Conservation (phyloP, 2,797 vertebrate genomes). For the Florisuga fusca region DNA sequence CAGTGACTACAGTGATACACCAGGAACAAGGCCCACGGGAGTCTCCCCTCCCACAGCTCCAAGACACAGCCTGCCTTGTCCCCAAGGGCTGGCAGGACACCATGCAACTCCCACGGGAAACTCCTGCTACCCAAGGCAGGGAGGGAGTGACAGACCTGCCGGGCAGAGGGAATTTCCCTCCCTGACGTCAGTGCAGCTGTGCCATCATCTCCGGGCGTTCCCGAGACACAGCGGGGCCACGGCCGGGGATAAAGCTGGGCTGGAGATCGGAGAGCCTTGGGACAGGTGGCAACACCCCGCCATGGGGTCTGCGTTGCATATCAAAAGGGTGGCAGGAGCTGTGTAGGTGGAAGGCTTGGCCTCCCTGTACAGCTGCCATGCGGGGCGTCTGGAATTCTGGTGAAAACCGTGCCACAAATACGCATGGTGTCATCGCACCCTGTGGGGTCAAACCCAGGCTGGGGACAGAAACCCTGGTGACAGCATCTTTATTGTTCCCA, state of each 20-base stretch:
- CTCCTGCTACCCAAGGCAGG: background rate
- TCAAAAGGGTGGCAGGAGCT: conserved; percentile 31
- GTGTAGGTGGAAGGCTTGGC: conserved; percentile 70
- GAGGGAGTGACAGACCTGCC: background rate
- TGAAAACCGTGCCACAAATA: conserved; percentile 3
- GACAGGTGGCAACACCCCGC: conserved; percentile 36
- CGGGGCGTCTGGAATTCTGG: conserved; percentile 60
- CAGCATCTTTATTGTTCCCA: background rate
- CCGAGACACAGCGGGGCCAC: background rate
- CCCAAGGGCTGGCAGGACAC: background rate
- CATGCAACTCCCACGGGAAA: background rate
- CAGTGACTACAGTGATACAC: rapidly evolving
- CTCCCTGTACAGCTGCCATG: conserved; percentile 25
- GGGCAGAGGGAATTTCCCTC: conserved; percentile 47
- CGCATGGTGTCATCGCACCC: background rate
- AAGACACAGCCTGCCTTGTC: background rate
- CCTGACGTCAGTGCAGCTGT: conserved; percentile 9
- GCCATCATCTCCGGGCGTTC: background rate
- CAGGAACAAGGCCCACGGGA: background rate
- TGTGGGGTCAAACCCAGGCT: background rate
- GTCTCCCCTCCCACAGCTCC: background rate
- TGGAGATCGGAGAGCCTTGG: background rate
- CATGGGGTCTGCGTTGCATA: conserved; percentile 25
- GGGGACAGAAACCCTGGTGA: background rate
- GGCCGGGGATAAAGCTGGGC: background rate